Conservation (phyloP, 2,797 vertebrate genomes). For the Mormyrops attenuatus region DNA sequence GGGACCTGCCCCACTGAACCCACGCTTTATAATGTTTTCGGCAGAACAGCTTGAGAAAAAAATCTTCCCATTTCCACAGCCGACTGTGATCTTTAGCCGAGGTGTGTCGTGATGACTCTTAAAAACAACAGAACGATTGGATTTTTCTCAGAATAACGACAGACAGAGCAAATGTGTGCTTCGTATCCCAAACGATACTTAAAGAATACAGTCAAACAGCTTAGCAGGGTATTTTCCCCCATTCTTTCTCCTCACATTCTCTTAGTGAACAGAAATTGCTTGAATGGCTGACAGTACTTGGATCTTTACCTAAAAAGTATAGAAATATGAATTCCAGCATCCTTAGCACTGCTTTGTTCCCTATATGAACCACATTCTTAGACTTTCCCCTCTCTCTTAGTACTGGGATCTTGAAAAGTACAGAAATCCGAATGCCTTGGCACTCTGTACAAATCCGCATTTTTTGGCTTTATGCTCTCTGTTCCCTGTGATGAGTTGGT, state of each 20-base stretch:
- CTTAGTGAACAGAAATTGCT: background rate
- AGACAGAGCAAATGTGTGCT: background rate
- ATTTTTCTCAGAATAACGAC: background rate
- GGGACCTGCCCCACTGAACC: background rate
- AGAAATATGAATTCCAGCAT: background rate
- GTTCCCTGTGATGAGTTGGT: too few relatives aligned
- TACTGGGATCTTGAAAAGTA: too few relatives aligned
- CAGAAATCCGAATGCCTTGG: too few relatives aligned
- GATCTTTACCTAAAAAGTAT: background rate
- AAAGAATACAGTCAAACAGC: background rate
- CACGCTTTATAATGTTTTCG: background rate
- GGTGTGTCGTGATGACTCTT: background rate
- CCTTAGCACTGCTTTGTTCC: background rate
- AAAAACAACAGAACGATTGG: background rate
- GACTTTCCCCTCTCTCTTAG: background rate
- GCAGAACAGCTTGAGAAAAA: slow-evolving; percentile 18
- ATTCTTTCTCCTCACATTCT: background rate
- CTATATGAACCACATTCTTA: background rate
- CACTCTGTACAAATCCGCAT: too few relatives aligned
- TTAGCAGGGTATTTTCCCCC: background rate
- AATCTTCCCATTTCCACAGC: slow-evolving; percentile 13
- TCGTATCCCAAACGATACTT: background rate
- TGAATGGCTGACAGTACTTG: background rate
- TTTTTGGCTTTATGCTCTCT: too few relatives aligned
- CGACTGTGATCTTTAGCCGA: background rate